Percentiles rank a stretch among this genome's conserved stretches.
Evolutionary conservation across 2,113 vertebrate species (phyloP).

Genomic region (Struthio camelus): DNA sequence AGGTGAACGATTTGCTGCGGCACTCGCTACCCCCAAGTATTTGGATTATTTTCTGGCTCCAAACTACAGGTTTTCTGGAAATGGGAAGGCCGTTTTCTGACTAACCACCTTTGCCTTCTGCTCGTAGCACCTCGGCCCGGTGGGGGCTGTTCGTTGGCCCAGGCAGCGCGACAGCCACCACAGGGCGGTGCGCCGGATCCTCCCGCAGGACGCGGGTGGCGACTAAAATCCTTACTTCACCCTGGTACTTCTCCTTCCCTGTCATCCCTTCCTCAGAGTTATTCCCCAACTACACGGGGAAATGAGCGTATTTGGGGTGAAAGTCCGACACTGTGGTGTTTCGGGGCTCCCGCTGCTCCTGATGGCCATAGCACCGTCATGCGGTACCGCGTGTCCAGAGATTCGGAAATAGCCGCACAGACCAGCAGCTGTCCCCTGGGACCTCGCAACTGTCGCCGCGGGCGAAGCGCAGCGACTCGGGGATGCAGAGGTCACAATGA

Average conservation of each 20-base stretch:
- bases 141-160: no score
- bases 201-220: no score
- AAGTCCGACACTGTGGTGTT: no score
- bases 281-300: background rate
- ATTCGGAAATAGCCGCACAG: no score
- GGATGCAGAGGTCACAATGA: background rate
- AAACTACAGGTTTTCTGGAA: background rate
- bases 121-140: accelerated
- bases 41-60: background rate
- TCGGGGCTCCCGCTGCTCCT: no score
- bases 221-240: accelerated
- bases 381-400: no score
- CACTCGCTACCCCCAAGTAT: accelerated
- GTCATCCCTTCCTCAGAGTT: accelerated
- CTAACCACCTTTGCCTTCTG: accelerated
- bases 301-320: no score
- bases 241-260: background rate
- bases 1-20: background rate
- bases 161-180: no score
- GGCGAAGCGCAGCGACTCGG: background rate
- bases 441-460: no score
- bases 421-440: no score
- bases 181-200: no score
- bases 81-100: accelerated
- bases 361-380: no score